Conservation (phyloP, 2,888 invertebrate genomes). For the Seira sanloemensis region DNA sequence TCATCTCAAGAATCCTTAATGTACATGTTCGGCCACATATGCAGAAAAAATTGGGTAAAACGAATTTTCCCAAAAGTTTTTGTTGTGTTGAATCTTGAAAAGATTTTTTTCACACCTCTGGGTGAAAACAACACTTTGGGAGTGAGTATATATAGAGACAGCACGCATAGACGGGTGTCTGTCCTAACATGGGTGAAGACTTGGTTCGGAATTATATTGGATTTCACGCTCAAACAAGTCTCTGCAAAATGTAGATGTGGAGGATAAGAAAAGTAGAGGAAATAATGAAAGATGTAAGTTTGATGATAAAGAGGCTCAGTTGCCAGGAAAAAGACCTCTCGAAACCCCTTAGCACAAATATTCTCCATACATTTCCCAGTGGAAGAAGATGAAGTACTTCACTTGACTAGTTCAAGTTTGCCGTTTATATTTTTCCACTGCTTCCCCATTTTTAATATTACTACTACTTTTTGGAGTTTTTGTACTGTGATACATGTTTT, state of each 20-base stretch:
- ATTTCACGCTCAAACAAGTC: slow-evolving; percentile 49
- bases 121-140: neutral
- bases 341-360: neutral
- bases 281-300: slow-evolving; percentile 43
- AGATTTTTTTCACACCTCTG: slow-evolving; percentile 11
- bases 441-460: slow-evolving; percentile 15
- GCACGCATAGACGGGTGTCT: no score
- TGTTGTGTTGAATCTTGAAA: no score
- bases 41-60: no score
- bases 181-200: no score
- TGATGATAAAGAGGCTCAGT: slow-evolving; percentile 30
- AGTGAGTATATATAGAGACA: no score
- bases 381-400: slow-evolving; percentile 39
- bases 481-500: neutral
- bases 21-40: no score
- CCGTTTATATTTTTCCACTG: slow-evolving; percentile 41
- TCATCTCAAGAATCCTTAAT: no score
- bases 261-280: slow-evolving; percentile 16
- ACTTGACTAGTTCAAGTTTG: slow-evolving; percentile 53
- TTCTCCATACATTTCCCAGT: neutral
- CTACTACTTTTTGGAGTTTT: neutral
- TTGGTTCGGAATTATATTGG: slow-evolving; percentile 53
- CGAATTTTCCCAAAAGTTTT: no score
- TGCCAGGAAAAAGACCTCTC: neutral
- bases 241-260: neutral